phyloP scores from a whole-genome alignment of 2,113 vertebrate species.

The Alligator sinensis region DNA sequence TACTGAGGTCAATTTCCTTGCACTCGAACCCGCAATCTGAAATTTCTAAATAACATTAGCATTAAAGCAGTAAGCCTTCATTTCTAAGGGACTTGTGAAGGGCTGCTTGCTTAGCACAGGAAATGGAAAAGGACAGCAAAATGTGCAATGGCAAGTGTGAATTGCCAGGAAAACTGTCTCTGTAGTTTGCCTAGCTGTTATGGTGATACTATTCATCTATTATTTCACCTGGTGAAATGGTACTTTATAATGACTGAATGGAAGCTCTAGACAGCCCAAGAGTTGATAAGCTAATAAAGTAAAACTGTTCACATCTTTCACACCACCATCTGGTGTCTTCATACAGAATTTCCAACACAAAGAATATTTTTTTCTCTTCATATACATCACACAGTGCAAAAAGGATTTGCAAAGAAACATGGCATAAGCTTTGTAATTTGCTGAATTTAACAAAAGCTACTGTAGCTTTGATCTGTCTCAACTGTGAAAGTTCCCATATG shows the following conservation, averaged over 20 bases:
- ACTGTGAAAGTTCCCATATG: rapidly evolving
- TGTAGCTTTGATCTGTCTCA: not conserved
- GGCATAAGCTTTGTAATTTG: not conserved
- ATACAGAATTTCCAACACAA: not conserved
- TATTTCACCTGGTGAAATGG: not conserved
- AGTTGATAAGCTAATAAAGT: not conserved
- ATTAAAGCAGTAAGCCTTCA: not conserved
- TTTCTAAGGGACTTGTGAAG: not conserved
- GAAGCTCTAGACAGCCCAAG: rapidly evolving
- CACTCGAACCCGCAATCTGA: not conserved
- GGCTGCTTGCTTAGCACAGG: not conserved
- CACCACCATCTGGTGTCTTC: not conserved
- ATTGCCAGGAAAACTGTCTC: not conserved
- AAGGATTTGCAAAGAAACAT: not conserved
- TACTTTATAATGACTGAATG: not conserved
- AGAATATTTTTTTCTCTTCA: not conserved
- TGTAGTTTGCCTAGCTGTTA: not conserved
- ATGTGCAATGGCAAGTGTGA: not conserved
- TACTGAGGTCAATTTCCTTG: conserved; percentile 31
- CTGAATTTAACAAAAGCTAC: not conserved
- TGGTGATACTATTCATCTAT: not conserved
- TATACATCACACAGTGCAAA: not conserved
- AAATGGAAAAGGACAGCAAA: not conserved
- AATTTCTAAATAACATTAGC: not conserved
- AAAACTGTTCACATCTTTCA: not conserved